phyloP scores from a whole-genome alignment of 2,797 vertebrate genomes.

The Novumbra hubbsi region DNA sequence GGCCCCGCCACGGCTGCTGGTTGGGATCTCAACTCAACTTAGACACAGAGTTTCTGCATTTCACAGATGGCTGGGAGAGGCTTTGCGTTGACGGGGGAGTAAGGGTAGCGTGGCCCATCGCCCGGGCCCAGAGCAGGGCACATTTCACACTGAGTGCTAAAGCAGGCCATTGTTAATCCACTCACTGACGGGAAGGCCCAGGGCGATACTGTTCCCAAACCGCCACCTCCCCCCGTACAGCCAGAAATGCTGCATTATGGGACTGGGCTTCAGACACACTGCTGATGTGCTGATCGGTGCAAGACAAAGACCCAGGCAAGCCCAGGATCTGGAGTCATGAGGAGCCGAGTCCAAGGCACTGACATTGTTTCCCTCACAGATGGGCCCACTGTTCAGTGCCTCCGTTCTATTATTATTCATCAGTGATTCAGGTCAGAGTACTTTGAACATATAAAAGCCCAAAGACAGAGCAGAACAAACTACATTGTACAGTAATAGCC shows the following conservation, averaged over 20 bases:
- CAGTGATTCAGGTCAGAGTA: constrained; percentile 50
- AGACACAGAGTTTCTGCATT: constrained; percentile 82
- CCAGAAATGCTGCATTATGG: constrained; percentile 76
- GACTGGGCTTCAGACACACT: constrained; percentile 75
- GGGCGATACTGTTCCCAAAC: constrained; percentile 71
- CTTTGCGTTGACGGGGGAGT: constrained; percentile 73
- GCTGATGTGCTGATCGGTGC: constrained; percentile 75
- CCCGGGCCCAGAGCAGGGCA: constrained; percentile 48
- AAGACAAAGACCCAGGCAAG: constrained; percentile 73
- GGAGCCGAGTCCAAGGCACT: constrained; percentile 47
- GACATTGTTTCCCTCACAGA: constrained; percentile 46
- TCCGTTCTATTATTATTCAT: constrained; percentile 47
- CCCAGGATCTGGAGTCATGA: constrained; percentile 61
- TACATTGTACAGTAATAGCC: constrained; percentile 31
- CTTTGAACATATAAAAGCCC: constrained; percentile 52
- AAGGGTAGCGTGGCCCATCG: neutral
- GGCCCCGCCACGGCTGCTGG: constrained; percentile 67
- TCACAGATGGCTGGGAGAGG: constrained; percentile 82
- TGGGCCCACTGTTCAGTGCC: constrained; percentile 39
- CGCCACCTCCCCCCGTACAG: constrained; percentile 73
- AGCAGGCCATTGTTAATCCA: constrained; percentile 78
- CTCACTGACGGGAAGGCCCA: constrained; percentile 77
- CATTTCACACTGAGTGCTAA: constrained; percentile 79
- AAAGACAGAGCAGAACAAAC: constrained; percentile 56
- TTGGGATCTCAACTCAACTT: constrained; percentile 80